phyloP scores from a whole-genome alignment of 2,113 vertebrate species.

The Orientallactaga bullata region DNA sequence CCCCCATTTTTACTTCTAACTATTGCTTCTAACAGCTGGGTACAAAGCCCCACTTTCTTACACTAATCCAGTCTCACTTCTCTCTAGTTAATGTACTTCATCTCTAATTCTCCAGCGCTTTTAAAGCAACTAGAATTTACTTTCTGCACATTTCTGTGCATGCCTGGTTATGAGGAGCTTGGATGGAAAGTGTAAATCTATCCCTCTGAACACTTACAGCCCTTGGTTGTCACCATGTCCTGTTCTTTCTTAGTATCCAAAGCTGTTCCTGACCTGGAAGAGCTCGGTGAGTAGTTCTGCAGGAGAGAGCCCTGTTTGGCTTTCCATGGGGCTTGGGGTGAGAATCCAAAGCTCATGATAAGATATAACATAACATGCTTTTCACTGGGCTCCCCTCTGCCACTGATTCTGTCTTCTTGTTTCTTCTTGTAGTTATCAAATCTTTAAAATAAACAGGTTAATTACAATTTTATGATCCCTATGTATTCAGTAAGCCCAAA shows the following conservation, averaged over 20 bases:
- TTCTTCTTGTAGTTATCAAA: constrained; percentile 8
- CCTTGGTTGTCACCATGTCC: neutral
- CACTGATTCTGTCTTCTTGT: neutral
- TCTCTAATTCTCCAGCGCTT: neutral
- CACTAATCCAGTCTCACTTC: neutral
- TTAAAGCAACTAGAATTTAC: neutral
- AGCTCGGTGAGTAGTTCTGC: neutral
- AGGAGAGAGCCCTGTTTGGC: neutral
- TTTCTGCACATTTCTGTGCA: neutral
- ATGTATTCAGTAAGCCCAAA: constrained; percentile 39
- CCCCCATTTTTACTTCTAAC: no score
- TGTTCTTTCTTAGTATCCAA: neutral
- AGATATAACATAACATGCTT: neutral
- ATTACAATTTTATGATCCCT: constrained; percentile 18
- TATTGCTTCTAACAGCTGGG: no score
- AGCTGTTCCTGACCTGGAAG: neutral
- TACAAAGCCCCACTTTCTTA: neutral
- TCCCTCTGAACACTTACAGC: neutral
- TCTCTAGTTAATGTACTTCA: neutral
- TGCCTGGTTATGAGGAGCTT: neutral
- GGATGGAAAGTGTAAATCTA: neutral
- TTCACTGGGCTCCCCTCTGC: neutral
- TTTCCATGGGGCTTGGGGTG: neutral
- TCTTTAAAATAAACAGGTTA: constrained; percentile 51
- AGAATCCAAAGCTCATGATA: neutral